phyloP scores from a whole-genome alignment of 2,797 vertebrate species.

The Saxicola maurus region DNA sequence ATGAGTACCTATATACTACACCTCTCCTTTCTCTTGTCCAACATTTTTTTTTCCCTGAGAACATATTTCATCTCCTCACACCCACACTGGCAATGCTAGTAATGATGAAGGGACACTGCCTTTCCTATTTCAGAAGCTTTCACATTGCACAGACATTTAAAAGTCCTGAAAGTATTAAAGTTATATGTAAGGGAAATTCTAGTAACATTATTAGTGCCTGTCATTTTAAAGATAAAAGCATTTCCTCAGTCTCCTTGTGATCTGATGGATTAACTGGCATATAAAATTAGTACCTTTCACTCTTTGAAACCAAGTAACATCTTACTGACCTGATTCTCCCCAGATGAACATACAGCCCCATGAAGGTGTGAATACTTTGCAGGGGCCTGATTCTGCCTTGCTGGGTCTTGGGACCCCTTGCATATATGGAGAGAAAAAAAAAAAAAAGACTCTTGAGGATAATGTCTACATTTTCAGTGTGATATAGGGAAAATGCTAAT shows the following conservation, averaged over 20 bases:
- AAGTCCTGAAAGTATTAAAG: slow-evolving; percentile 37
- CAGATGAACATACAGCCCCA: slow-evolving; percentile 38
- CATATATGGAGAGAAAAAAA: not conserved
- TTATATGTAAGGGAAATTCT: slow-evolving; percentile 59
- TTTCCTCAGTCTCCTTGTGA: slow-evolving; percentile 65
- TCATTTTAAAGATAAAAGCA: slow-evolving; percentile 67
- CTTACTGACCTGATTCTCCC: slow-evolving; percentile 64
- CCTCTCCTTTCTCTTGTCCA: not conserved
- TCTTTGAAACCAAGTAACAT: slow-evolving; percentile 54
- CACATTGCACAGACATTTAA: slow-evolving; percentile 10
- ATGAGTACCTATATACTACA: not conserved
- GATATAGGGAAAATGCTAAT: not conserved
- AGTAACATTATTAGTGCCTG: slow-evolving; percentile 69
- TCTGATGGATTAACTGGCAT: slow-evolving; percentile 70
- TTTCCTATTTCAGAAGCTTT: slow-evolving; percentile 57
- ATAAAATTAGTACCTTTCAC: slow-evolving; percentile 71
- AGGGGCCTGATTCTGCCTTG: not conserved
- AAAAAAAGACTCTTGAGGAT: not conserved
- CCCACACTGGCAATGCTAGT: not conserved
- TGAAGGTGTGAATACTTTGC: slow-evolving; percentile 14
- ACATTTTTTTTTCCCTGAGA: not conserved
- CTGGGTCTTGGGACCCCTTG: not conserved
- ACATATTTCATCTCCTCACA: not conserved
- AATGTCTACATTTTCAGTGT: not conserved
- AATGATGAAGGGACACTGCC: slow-evolving; percentile 49